Base-by-base conservation (phyloP, 2,888 invertebrate species). In the Meiosimyza decipiens region DNA sequence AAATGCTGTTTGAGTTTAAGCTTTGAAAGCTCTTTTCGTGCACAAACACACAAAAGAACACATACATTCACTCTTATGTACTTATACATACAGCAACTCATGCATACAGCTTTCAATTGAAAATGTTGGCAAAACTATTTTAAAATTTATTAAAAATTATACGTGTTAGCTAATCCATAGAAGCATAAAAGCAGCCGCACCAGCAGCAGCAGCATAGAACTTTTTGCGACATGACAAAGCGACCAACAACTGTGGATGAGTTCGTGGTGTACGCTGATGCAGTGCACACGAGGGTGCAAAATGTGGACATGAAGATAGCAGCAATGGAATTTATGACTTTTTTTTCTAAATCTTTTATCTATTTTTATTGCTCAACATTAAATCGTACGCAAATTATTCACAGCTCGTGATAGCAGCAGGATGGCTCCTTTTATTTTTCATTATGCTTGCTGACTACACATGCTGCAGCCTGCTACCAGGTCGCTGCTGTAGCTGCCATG, bases 71-170 rank as follows among this genome's bases (percentile, higher is more conserved):
- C 22, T 47, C 40, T 9, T 9, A 40, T 40, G 1, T 9, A 40
- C 9, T 40, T 2, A 40, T 3, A 6, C 22, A 40, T 40, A 40
- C 40, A 40, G 33, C 22, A 11, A 33, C 59, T 22, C 28, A 11
- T 60, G 11, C 59, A 12, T 22, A 28, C 18, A 18, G 33, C 28
- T 28, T 33, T 60, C 22, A 15, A 40, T 40, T 40, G 40, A 40
- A 40, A 40, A 40, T 40, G 40, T 40, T 40, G 40, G 40, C 40
- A 40, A 7, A 40, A 28, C 59, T 60, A 60, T 18, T 60, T 60
- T 60, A 60, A 60, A 60, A 60, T 60, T 60, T 60, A 60, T 60
- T 60, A 60, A 60, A 60, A 60, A 15, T 28, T 28, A 60, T 18
- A 60, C 6, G 40, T 60, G 59, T 28, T 7, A 18, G 59, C 59